Evolutionary conservation across 2,113 vertebrate species (phyloP).

Genomic region (Chelonoidis abingdonii): DNA sequence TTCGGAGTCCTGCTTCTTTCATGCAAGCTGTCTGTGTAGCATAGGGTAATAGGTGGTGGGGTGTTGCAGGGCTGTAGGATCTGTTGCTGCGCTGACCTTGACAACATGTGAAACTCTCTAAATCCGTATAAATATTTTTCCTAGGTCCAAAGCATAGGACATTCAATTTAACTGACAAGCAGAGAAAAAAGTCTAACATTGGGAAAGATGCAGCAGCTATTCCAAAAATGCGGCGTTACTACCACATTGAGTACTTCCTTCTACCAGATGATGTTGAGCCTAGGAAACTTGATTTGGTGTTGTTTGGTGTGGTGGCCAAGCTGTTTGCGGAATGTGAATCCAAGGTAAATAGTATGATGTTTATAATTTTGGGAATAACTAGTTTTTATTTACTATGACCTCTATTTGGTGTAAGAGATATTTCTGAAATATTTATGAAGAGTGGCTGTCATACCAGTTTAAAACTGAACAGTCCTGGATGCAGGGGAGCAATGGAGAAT

Average conservation of each 20-base stretch:
- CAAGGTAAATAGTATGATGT: conserved; percentile 73
- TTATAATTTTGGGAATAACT: not conserved
- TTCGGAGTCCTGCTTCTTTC: not conserved
- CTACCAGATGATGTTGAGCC: conserved; percentile 79
- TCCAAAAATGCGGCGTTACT: conserved; percentile 72
- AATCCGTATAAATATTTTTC: not conserved
- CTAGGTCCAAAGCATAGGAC: conserved; percentile 55
- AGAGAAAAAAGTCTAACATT: not conserved
- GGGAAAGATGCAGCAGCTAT: not conserved
- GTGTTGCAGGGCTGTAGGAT: rapidly evolving
- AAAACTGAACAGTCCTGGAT: not conserved
- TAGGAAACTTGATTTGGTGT: conserved; percentile 78
- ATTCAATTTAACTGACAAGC: not conserved
- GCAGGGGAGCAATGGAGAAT: not conserved
- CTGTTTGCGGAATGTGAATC: conserved; percentile 79
- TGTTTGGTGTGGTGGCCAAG: conserved; percentile 80
- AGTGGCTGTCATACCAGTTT: not conserved
- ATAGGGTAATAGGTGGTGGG: not conserved
- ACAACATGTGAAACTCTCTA: not conserved
- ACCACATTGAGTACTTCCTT: conserved; percentile 84
- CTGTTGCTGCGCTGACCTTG: not conserved
- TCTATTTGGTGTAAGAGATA: not conserved
- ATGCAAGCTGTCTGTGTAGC: not conserved
- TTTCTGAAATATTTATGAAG: not conserved
- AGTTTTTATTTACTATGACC: not conserved